These are phyloP conservation scores for Dicycla oo DNA, from an alignment of 2,888 invertebrate genomes.

Conservation along the genomic window DNA sequence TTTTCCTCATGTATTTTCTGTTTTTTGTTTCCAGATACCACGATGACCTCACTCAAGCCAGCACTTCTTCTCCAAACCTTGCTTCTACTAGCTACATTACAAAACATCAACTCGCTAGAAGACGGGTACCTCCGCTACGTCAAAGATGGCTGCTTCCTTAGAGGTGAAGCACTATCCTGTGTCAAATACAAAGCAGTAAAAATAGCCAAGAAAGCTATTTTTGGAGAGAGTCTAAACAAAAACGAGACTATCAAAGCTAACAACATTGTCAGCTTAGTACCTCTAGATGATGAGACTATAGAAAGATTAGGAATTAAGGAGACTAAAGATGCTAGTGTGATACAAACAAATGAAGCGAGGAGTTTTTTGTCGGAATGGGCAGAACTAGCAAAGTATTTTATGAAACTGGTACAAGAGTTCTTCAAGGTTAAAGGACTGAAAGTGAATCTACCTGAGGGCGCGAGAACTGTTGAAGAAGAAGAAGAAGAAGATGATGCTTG, in stretches of 20 bases:
- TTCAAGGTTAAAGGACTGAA: slow-evolving; percentile 85
- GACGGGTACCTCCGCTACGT: slow-evolving; percentile 84
- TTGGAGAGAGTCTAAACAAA: slow-evolving; percentile 74
- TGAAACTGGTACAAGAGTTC: slow-evolving; percentile 84
- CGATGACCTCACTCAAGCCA: slow-evolving; percentile 61
- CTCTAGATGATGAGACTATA: slow-evolving; percentile 80
- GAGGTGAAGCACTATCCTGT: slow-evolving; percentile 84
- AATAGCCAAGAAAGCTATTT: slow-evolving; percentile 83
- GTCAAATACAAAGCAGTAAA: slow-evolving; percentile 86
- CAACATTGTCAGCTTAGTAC: slow-evolving; percentile 82
- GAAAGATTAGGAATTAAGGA: slow-evolving; percentile 74
- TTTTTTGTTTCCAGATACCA: slow-evolving; percentile 34
- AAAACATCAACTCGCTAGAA: slow-evolving; percentile 71
- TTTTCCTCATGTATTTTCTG: slow-evolving; percentile 5
- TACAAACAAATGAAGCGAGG: slow-evolving; percentile 73
- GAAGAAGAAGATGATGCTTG: slow-evolving; percentile 78
- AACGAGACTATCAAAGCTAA: slow-evolving; percentile 84
- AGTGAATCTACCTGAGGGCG: slow-evolving; percentile 85
- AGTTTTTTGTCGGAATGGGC: slow-evolving; percentile 86
- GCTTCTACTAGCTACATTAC: slow-evolving; percentile 64
- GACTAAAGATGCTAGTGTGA: slow-evolving; percentile 63
- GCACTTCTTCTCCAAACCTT: slow-evolving; percentile 49
- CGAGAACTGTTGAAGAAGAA: slow-evolving; percentile 82
- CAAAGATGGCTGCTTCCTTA: slow-evolving; percentile 84
- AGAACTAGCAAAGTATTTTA: slow-evolving; percentile 83